phyloP scores from a whole-genome alignment of 2,888 invertebrate genomes.

The Campoplex nolae region DNA sequence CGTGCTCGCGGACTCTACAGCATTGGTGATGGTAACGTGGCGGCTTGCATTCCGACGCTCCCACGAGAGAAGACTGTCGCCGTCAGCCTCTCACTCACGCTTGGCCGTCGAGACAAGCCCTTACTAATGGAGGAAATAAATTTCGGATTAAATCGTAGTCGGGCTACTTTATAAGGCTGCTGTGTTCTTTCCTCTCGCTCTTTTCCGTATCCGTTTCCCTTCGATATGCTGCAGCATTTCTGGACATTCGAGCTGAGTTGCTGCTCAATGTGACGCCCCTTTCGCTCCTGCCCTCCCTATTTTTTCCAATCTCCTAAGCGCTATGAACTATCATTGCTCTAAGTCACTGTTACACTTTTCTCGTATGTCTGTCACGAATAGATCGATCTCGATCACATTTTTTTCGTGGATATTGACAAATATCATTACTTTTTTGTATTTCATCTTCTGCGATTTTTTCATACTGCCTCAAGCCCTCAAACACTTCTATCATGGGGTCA shows the following conservation, averaged over 20 bases:
- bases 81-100: conserved; percentile 83
- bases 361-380: background rate
- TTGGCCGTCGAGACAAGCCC: conserved; percentile 82
- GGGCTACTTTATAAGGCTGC: conserved; percentile 84
- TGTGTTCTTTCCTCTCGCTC: conserved; percentile 67
- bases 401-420: background rate
- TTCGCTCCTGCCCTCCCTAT: conserved; percentile 43
- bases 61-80: conserved; percentile 76
- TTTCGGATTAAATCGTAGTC: conserved; percentile 85
- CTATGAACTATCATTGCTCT: conserved; percentile 56
- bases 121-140: conserved; percentile 85
- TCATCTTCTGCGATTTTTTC: background rate
- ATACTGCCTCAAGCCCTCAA: too few relatives aligned
- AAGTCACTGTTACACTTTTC: conserved; percentile 38
- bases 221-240: conserved; percentile 44
- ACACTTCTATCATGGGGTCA: too few relatives aligned
- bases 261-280: conserved; percentile 53
- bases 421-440: background rate
- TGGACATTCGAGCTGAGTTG: conserved; percentile 57
- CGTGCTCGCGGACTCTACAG: conserved; percentile 24
- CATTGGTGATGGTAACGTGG: conserved; percentile 65
- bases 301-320: conserved; percentile 4
- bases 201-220: conserved; percentile 57
- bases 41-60: conserved; percentile 81
- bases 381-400: background rate